Evolutionary conservation across 2,113 vertebrate genomes (phyloP).

Genomic region (Regulus satrapa): DNA sequence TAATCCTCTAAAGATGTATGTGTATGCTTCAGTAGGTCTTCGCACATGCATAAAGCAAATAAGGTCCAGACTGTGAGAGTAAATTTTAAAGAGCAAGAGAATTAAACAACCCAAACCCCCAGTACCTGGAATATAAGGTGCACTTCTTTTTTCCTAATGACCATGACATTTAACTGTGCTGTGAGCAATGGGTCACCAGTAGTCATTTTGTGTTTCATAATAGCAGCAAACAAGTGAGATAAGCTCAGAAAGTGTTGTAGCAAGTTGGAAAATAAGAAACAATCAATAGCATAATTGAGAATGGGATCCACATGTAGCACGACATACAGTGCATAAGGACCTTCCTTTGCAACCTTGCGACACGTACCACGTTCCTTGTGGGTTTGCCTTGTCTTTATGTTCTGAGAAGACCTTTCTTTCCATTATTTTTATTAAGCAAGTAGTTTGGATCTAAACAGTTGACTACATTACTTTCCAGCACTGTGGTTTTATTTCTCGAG

Average conservation of each 20-base stretch:
- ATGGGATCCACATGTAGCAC: not conserved
- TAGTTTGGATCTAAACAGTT: not conserved
- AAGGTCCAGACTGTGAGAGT: not conserved
- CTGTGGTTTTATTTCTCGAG: not conserved
- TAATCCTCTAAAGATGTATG: not conserved
- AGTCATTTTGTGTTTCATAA: not conserved
- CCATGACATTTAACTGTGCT: not conserved
- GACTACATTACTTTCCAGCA: not conserved
- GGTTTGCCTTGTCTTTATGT: not conserved
- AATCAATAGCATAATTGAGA: not conserved
- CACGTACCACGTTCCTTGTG: not conserved
- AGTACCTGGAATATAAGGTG: not conserved
- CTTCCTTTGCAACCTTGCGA: not conserved
- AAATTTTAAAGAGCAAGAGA: not conserved
- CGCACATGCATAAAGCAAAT: not conserved
- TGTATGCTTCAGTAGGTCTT: not conserved
- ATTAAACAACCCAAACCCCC: not conserved
- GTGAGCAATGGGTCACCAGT: not conserved
- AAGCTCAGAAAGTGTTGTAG: not conserved
- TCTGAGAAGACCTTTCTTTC: not conserved
- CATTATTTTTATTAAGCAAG: not conserved
- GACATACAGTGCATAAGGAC: not conserved
- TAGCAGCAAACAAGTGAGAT: not conserved
- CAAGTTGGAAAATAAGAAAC: not conserved
- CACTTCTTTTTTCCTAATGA: not conserved